Base-by-base conservation (phyloP, 2,113 vertebrate species). In the Heloderma charlesbogerti region DNA sequence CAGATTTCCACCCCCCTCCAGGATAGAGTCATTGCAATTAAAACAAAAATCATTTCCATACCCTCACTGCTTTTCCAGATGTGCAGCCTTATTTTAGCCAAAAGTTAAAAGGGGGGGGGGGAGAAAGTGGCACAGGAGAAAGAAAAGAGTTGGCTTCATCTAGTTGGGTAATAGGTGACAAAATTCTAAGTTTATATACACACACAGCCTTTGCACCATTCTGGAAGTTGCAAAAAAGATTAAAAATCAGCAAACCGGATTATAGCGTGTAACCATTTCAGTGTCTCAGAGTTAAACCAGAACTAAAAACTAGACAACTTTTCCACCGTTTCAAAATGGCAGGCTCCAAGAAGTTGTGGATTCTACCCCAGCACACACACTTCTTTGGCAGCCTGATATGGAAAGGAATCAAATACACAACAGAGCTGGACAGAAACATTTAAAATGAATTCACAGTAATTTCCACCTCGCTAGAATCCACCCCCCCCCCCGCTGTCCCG, bases 241-340 rank as follows among this genome's bases (percentile, higher is more conserved):
- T 34, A 9, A 3, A 31, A 31, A 45, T 20, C 12, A 4, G 4
- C 29, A 78, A 43, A n/a, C 31, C 4, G 6, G 16, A 20, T 27
- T 31, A 29, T 7, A 74, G 71, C 43, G 1, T 12, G 8, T 4
- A 79, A 48, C 43, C 45, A 48, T 79, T 48, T 79, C 77, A 74
- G 34, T 0, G 71, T 29, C 18, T 1, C 77, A 81, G 34, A 40
- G 6, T 40, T n/a, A 22, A 3, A 10, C 57, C 81, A 51, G 15
- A 48, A 43, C 10, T 40, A 40, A 13, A 43, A 66, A 43, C 22
- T 0, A 45, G 3, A 20, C 31, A 72, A 51, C 31, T 37, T 43
- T 43, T 51, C 31, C 22, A 4, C 69, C 40, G 9, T 84, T 86
- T 51, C 86, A 87, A 87, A 87, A 87, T 87, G 86, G 86, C 71